phyloP scores from a whole-genome alignment of 53 echinoderm and acorn worm species.

The Apostichopus leukothele region DNA sequence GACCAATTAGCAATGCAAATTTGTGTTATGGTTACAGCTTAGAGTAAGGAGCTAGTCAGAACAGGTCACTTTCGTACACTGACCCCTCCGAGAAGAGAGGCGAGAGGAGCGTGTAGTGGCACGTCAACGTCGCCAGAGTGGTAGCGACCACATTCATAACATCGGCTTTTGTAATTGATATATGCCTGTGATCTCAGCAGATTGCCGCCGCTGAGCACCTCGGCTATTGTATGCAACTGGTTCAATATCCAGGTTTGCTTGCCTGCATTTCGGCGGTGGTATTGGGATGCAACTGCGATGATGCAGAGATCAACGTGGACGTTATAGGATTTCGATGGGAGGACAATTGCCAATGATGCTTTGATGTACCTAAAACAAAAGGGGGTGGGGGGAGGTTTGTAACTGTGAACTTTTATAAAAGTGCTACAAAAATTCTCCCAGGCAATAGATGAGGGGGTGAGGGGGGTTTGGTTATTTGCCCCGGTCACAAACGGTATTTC shows the following conservation, averaged over 20 bases:
- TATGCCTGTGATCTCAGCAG: not conserved
- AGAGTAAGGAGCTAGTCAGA: slow-evolving; percentile 37
- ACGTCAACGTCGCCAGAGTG: slow-evolving; percentile 29
- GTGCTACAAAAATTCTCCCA: too few species aligned
- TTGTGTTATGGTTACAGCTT: slow-evolving; percentile 47
- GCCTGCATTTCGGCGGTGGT: too few species aligned
- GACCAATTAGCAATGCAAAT: slow-evolving; percentile 47
- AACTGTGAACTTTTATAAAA: too few species aligned
- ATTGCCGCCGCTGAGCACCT: not conserved
- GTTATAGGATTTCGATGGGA: too few species aligned
- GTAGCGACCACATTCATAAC: slow-evolving; percentile 1
- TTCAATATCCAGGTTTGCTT: not conserved
- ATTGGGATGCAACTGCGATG: too few species aligned
- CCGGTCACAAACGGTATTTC: too few species aligned
- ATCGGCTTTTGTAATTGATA: slow-evolving; percentile 22
- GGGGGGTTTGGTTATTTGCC: too few species aligned
- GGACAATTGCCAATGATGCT: too few species aligned
- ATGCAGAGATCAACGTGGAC: too few species aligned
- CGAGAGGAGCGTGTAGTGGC: slow-evolving; percentile 13
- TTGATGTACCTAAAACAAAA: too few species aligned
- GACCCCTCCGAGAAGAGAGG: slow-evolving; percentile 32
- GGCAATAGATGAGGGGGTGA: too few species aligned
- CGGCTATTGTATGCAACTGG: slow-evolving; percentile 7
- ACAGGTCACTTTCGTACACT: slow-evolving; percentile 46
- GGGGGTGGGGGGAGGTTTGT: too few species aligned